These are phyloP conservation scores for Drosophila infuscata DNA, from an alignment of 2,888 invertebrate genomes.

Conservation along the genomic window DNA sequence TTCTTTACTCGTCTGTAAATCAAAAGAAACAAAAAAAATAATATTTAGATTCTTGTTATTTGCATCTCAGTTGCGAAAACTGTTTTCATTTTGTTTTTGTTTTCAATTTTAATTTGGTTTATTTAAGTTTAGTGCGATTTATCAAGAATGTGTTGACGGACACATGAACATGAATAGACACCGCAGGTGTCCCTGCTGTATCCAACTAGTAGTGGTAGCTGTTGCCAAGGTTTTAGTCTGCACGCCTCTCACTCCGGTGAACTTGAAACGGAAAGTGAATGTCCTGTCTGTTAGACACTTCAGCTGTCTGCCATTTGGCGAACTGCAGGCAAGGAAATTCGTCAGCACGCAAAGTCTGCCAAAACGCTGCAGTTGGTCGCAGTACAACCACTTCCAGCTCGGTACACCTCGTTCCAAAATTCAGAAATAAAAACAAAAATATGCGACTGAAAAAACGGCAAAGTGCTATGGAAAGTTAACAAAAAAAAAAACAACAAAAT, in stretches of 20 bases:
- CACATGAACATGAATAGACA: conserved; percentile 2
- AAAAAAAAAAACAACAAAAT: not conserved
- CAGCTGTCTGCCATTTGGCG: conserved; percentile 63
- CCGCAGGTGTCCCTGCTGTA: conserved; percentile 10
- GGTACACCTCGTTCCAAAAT: not conserved
- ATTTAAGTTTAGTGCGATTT: conserved; percentile 24
- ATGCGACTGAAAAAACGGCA: conserved; percentile 24
- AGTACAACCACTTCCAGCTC: conserved; percentile 5
- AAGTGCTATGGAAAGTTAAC: conserved; percentile 54
- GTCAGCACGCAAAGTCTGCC: conserved; percentile 74
- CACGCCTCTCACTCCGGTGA: conserved; percentile 60
- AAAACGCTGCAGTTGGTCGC: conserved; percentile 59
- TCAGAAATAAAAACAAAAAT: conserved; percentile 3
- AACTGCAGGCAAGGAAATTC: conserved; percentile 61
- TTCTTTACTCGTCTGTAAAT: not conserved
- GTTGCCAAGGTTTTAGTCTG: conserved; percentile 10
- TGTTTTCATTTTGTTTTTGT: conserved; percentile 1
- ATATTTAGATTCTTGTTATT: not conserved
- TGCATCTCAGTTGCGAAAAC: too few species aligned
- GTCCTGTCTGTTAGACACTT: conserved; percentile 77
- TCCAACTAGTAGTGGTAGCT: conserved; percentile 2
- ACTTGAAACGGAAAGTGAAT: conserved; percentile 80
- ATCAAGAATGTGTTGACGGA: conserved; percentile 9
- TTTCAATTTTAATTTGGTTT: conserved; percentile 15
- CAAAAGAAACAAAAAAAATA: not conserved